Percentiles rank a stretch among this genome's conserved stretches.
phyloP scores from a whole-genome alignment of 30 jellyfish, hydroid and myxozoan genomes.

The Turritopsis dohrnii region DNA sequence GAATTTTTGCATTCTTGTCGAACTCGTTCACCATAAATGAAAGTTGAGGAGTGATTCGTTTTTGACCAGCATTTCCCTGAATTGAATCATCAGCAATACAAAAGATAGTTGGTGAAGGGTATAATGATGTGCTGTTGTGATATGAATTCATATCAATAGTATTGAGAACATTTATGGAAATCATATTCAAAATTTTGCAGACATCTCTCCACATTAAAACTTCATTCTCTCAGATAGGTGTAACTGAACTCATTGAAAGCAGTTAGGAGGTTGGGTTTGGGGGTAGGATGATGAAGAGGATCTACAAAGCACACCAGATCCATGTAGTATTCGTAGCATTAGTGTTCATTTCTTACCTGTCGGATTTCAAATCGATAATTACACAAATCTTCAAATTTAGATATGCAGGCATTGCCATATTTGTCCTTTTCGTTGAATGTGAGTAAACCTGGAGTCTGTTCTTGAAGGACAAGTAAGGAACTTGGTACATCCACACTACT shows the following conservation, averaged over 20 bases:
- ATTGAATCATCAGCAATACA: neutral
- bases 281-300: too few relatives aligned
- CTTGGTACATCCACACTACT: constrained; percentile 55
- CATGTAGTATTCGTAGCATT: neutral
- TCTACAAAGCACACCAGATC: neutral
- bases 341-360: constrained; percentile 29
- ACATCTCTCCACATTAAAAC: too few relatives aligned
- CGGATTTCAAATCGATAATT: constrained; percentile 43
- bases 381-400: constrained; percentile 46
- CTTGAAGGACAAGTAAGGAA: constrained; percentile 42
- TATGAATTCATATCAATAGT: too few relatives aligned
- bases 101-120: too few relatives aligned
- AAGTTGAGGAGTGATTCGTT: constrained; percentile 6
- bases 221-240: too few relatives aligned
- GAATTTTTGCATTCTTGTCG: neutral
- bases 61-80: neutral
- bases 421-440: constrained; percentile 68
- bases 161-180: too few relatives aligned
- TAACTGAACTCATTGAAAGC: too few relatives aligned
- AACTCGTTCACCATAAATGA: neutral
- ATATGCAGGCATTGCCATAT: constrained; percentile 48
- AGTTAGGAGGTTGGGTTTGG: too few relatives aligned
- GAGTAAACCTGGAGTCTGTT: constrained; percentile 22
- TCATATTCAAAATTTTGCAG: too few relatives aligned
- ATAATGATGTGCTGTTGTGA: too few relatives aligned